Percentiles rank a stretch among this genome's conserved stretches.
Evolutionary conservation across 2,888 invertebrate genomes (phyloP).

Genomic region (Xestia xanthographa): DNA sequence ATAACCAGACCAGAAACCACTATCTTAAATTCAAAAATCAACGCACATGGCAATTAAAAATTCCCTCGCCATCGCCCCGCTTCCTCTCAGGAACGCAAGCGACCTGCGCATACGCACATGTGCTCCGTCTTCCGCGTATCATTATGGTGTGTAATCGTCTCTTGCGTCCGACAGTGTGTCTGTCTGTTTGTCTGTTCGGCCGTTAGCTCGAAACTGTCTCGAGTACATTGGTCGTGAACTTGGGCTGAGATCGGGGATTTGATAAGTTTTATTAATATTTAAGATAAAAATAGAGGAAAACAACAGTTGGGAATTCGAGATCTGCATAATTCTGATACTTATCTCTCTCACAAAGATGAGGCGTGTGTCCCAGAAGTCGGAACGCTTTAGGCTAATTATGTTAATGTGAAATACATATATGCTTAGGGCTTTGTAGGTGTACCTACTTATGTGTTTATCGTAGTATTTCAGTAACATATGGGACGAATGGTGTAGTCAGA

Average conservation of each 20-base stretch:
- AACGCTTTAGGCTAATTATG: not conserved
- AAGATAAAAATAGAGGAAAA: not conserved
- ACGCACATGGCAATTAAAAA: slow-evolving; percentile 19
- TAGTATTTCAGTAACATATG: not conserved
- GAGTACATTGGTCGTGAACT: slow-evolving; percentile 62
- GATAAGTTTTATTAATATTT: slow-evolving; percentile 26
- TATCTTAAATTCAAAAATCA: not conserved
- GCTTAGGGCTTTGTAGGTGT: not conserved
- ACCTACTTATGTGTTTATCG: not conserved
- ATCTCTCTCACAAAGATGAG: not conserved
- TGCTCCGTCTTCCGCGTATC: slow-evolving; percentile 70
- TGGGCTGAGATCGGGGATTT: slow-evolving; percentile 22
- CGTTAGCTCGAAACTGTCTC: slow-evolving; percentile 34
- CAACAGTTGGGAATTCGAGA: not conserved
- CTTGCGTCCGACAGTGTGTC: slow-evolving; percentile 50
- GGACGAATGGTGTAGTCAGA: not conserved
- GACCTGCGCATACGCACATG: slow-evolving; percentile 57
- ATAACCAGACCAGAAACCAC: not conserved
- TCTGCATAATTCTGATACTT: not conserved
- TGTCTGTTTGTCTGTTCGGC: slow-evolving; percentile 40
- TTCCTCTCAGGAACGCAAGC: slow-evolving; percentile 8
- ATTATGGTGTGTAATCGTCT: slow-evolving; percentile 68
- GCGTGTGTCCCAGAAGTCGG: not conserved
- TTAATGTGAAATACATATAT: not conserved
- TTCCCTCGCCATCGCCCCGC: slow-evolving; percentile 36